Percentiles rank a stretch among this genome's conserved stretches.
These are phyloP conservation scores for Sylvilagus bachmani DNA, from an alignment of 2,113 vertebrate genomes.

Conservation along the genomic window DNA sequence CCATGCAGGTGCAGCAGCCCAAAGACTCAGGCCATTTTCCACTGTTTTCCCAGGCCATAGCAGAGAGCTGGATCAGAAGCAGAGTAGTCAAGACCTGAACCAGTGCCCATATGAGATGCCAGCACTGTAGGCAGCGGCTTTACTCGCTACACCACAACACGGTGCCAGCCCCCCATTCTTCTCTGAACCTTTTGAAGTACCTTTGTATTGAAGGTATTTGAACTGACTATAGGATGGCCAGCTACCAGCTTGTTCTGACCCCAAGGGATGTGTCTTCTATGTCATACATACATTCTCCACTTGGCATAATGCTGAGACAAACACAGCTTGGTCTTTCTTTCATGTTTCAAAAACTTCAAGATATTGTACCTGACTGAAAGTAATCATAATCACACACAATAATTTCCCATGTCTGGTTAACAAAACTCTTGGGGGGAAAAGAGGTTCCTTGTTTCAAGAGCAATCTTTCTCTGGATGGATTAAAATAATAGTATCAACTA, in stretches of 20 bases:
- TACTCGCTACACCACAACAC: no score
- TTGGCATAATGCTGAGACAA: neutral
- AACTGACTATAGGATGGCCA: neutral
- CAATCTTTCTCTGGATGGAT: neutral
- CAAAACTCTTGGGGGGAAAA: neutral
- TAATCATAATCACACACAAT: neutral
- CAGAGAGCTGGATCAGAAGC: no score
- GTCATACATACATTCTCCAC: no score
- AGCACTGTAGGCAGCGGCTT: no score
- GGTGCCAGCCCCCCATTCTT: no score
- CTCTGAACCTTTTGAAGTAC: no score
- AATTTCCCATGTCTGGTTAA: neutral
- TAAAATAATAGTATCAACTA: neutral
- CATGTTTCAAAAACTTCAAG: neutral
- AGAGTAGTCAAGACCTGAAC: no score
- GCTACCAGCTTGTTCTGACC: neutral
- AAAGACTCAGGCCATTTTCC: no score
- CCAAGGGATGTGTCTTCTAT: neutral
- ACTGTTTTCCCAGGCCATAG: no score
- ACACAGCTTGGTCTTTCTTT: neutral
- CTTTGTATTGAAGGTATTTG: neutral
- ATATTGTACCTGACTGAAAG: neutral
- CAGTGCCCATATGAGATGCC: no score
- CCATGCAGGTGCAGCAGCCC: no score
- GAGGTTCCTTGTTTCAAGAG: neutral